Evolutionary conservation across 92 coral and sea anemone species (phyloP), one percentile per base, ranked within the genome.

Genomic region (Pocillopora meandrina): DNA sequence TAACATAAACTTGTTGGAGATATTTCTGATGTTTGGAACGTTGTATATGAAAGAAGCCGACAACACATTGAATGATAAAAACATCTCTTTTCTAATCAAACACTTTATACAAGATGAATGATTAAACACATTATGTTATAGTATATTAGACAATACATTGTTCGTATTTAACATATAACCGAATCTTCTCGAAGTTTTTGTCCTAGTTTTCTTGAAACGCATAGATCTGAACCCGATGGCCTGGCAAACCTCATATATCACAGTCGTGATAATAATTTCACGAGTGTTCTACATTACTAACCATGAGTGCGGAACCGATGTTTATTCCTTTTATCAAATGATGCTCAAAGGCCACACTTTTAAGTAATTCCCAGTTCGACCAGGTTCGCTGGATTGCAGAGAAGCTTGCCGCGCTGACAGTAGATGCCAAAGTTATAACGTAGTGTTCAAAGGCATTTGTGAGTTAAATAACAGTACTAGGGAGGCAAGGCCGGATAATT

Each of bases 301-400:
- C 47, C 72, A 33, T 17, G 19, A 68, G 52, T 68, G 72, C 4
- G 23, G n/a, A 68, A 9, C 0, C 52, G 71, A 66, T 14, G 13
- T 4, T 68, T 13, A 68, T 42, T 68, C 72, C n/a, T 23, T 68
- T 16, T 68, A 68, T 68, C 52, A 26, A 31, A 68, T 26, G 72
- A 68, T 33, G 72, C 36, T 68, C 18, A 68, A 68, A 19, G 72
- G 52, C 47, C 72, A 68, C 72, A 68, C 72, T 5, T 68, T 68
- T 15, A 68, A 68, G 72, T 2, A 8, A 9, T 68, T 68, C 47
- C 12, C 2, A 18, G 72, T 23, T 14, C 23, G 72, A 14, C 72
- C 72, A 14, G 18, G 6, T 16, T 68, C 72, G 9, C 9, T 2
- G 6, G 72, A 68, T 47, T 68, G 72, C 19, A 68, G 23, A 68